Conservation (phyloP, 1,140 invertebrate genomes). For the Sipha flava region DNA sequence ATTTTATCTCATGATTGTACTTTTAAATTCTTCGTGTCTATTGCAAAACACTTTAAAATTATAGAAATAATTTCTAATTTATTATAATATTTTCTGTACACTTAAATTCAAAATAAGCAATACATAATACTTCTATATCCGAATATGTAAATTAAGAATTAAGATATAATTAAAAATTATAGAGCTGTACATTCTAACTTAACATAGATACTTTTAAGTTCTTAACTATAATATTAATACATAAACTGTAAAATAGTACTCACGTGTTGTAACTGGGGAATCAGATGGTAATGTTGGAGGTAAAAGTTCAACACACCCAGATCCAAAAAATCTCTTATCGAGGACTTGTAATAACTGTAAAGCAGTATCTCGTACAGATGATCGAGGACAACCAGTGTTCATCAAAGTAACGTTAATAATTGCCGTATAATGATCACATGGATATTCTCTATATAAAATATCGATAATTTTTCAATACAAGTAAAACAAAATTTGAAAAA, state of each 20-base stretch:
- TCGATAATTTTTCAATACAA: neutral
- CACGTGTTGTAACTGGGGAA: constrained; percentile 58
- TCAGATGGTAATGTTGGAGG: constrained; percentile 40
- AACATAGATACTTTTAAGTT: too few species aligned
- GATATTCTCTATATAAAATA: constrained; percentile 74
- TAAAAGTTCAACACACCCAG: constrained; percentile 63
- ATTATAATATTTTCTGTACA: too few species aligned
- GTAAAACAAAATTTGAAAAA: too few species aligned
- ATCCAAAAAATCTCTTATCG: constrained; percentile 90
- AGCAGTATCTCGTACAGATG: constrained; percentile 84
- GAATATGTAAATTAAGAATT: too few species aligned
- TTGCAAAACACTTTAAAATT: too few species aligned
- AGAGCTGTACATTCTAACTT: too few species aligned
- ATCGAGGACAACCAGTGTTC: constrained; percentile 87
- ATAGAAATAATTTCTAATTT: too few species aligned
- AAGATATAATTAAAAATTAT: too few species aligned
- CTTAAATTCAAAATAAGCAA: too few species aligned
- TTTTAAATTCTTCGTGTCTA: too few species aligned
- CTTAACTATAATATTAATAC: neutral
- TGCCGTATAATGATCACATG: constrained; percentile 95
- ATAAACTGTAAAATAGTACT: constrained; percentile 37
- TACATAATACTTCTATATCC: too few species aligned
- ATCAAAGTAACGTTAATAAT: constrained; percentile 95
- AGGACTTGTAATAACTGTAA: constrained; percentile 87
- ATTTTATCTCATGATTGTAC: too few species aligned